A percentile compares a stretch with the other conserved stretches of the same genome.
phyloP scores from a whole-genome alignment of 1,140 invertebrate species.

The Bombus confusus region DNA sequence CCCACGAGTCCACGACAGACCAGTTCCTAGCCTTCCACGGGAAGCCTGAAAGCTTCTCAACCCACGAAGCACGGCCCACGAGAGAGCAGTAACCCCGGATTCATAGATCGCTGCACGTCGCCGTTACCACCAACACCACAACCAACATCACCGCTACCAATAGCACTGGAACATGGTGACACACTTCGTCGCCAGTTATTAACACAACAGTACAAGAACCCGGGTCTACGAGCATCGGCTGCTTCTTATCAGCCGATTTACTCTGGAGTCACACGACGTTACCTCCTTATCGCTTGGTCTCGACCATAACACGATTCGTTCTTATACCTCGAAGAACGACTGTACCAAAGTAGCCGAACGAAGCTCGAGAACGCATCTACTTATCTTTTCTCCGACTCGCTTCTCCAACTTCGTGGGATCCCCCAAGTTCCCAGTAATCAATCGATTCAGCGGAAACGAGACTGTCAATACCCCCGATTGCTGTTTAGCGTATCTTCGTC shows the following conservation, averaged over 20 bases:
- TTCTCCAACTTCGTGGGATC: neutral
- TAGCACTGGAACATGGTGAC: constrained; percentile 9
- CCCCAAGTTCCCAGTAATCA: neutral
- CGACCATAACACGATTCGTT: constrained; percentile 6
- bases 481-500: neutral
- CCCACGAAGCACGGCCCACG: neutral
- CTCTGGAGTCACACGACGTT: constrained; percentile 24
- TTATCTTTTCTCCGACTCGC: neutral
- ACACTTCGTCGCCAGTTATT: neutral
- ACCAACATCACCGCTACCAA: neutral
- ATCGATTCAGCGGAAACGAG: neutral
- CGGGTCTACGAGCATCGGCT: neutral
- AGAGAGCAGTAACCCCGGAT: constrained; percentile 45
- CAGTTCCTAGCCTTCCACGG: constrained; percentile 53
- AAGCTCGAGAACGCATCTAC: neutral
- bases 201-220: constrained; percentile 9
- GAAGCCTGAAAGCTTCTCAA: constrained; percentile 52
- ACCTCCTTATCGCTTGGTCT: constrained; percentile 43
- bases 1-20: constrained; percentile 55
- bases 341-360: neutral
- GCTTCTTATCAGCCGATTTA: constrained; percentile 53
- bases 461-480: neutral
- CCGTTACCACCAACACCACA: neutral
- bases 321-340: constrained; percentile 9
- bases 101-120: constrained; percentile 6